Evolutionary conservation across 37 sponge, comb jelly and placozoan genomes (phyloP).

Genomic region (Bolinopsis microptera): DNA sequence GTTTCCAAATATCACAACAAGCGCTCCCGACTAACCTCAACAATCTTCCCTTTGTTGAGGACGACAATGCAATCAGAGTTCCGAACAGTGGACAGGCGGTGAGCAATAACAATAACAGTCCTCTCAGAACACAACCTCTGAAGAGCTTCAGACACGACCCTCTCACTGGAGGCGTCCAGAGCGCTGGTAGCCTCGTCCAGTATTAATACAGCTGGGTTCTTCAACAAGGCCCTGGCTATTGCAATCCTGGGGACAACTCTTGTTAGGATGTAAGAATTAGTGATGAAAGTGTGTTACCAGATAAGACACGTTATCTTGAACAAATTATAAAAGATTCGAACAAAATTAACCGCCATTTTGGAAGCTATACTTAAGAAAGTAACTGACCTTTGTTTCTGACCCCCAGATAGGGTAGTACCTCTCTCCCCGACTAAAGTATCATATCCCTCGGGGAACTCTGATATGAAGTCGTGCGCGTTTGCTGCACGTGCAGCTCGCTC

Average conservation of each 20-base stretch:
- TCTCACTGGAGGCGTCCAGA: constrained; percentile 84
- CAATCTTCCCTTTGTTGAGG: constrained; percentile 72
- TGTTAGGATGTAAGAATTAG: no score
- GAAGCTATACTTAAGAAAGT: background rate
- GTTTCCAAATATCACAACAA: no score
- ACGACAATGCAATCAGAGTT: constrained; percentile 84
- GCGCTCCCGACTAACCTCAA: constrained; percentile 71
- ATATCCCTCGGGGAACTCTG: constrained; percentile 80
- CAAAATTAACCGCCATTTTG: background rate
- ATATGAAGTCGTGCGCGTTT: constrained; percentile 83
- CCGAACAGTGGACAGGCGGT: constrained; percentile 86
- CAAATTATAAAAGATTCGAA: background rate
- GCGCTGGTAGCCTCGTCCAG: constrained; percentile 95
- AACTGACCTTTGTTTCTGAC: constrained; percentile 93
- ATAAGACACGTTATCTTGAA: background rate
- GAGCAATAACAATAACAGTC: constrained; percentile 91
- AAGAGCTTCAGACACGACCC: constrained; percentile 80
- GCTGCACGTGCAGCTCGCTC: constrained; percentile 76
- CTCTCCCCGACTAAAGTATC: constrained; percentile 84
- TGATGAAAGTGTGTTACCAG: background rate
- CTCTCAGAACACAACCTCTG: constrained; percentile 76
- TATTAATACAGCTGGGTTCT: constrained; percentile 80
- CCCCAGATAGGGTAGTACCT: constrained; percentile 85
- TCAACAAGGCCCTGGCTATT: constrained; percentile 89
- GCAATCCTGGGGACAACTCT: constrained; percentile 75